These are phyloP conservation scores for Morpho helenor DNA, from an alignment of 2,888 invertebrate species.

Conservation along the genomic window DNA sequence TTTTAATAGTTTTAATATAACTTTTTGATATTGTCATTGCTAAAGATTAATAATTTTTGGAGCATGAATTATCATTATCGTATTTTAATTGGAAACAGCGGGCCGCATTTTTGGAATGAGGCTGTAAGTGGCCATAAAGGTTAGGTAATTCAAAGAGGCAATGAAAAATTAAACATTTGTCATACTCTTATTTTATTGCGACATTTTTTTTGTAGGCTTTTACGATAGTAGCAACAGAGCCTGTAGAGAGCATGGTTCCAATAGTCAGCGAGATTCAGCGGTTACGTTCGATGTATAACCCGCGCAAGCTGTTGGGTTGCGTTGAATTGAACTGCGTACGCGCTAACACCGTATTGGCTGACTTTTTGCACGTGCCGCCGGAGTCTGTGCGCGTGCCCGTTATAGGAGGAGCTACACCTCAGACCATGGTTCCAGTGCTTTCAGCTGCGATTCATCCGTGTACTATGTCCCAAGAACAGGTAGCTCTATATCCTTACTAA, in stretches of 20 bases:
- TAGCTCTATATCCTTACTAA: too few relatives aligned
- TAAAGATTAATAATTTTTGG: too few relatives aligned
- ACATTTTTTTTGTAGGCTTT: slow-evolving; percentile 43
- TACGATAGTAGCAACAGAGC: slow-evolving; percentile 65
- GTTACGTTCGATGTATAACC: slow-evolving; percentile 58
- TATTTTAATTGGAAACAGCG: too few relatives aligned
- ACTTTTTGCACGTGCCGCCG: slow-evolving; percentile 80
- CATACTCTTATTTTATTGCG: too few relatives aligned
- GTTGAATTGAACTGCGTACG: slow-evolving; percentile 85
- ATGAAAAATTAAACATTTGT: too few relatives aligned
- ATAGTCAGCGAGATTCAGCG: slow-evolving; percentile 84
- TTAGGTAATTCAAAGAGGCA: too few relatives aligned
- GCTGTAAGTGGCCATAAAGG: too few relatives aligned
- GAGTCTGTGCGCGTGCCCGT: slow-evolving; percentile 82
- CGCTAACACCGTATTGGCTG: slow-evolving; percentile 84
- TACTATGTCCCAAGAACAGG: slow-evolving; percentile 66
- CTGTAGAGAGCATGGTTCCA: slow-evolving; percentile 86
- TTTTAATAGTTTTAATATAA: too few relatives aligned
- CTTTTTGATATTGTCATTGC: too few relatives aligned
- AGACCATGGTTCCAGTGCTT: slow-evolving; percentile 85
- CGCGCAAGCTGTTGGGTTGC: slow-evolving; percentile 79
- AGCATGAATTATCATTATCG: too few relatives aligned
- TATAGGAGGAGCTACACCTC: slow-evolving; percentile 83
- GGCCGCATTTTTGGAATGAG: too few relatives aligned
- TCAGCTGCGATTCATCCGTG: slow-evolving; percentile 81